Evolutionary conservation across 1,140 invertebrate species (phyloP), one percentile per base, ranked within the genome.

Genomic region (Schlechtendalia chinensis): DNA sequence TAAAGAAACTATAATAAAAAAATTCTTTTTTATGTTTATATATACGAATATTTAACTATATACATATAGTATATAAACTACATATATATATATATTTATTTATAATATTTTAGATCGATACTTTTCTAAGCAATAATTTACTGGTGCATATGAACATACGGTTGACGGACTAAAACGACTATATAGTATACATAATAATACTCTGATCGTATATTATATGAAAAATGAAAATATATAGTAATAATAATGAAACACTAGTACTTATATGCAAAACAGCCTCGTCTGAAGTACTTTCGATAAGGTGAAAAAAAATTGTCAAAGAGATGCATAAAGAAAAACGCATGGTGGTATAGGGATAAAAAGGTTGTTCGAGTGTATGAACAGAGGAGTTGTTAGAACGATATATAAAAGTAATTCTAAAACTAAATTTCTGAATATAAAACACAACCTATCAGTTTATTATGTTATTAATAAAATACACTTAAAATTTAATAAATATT

Each of bases 201-300:
- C 8, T 67, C 32, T 19, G 63, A 29, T 45, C 63, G 11, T 39
- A 67, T 1, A n/a, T n/a, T 39, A 65, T n/a, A 67, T 22, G 32
- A 45, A 67, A 67, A 45, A 67, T 67, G n/a, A 67, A 67, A 67
- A 39, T 67, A n/a, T 45, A 39, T 22, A 65, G 32, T 63, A 32
- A 29, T 65, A 67, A 67, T n/a, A 67, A 67, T 32, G 39, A 22
- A 45, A 39, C 27, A 63, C 17, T 39, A n/a, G 19, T 14, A 22
- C 47, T n/a, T 39, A 12, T 22, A 67, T 67, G 63, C 39, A 67
- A 67, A 67, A 39, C 19, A 67, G 32, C 63, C 10, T 67, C 19
- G n/a, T 67, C 19, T 67, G 24, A 11, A 39, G 32, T 67, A n/a
- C 32, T n/a, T 69, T 69, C 65, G 39, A 47, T 69, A 69, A n/a